Evolutionary conservation across 2,113 vertebrate species (phyloP), one percentile per base, ranked within the genome.

Genomic region (Chroicocephalus ridibundus): DNA sequence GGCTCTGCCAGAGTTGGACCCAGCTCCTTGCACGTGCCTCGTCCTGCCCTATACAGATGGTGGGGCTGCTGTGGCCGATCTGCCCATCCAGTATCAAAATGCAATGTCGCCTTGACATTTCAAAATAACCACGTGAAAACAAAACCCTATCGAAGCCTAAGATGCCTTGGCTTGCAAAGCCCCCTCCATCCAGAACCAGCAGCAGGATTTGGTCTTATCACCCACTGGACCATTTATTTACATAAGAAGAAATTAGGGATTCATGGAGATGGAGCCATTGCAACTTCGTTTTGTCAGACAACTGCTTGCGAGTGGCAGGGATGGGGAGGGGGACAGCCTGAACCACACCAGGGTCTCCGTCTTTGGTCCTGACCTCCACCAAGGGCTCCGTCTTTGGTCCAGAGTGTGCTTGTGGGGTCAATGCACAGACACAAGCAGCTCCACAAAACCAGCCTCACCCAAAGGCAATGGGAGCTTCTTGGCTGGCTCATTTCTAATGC

Each of bases 231-330:
- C 16, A 7, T 42, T 94, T 31, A 36, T 29, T 42, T n/a, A 68
- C 17, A 4, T 13, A n/a, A 44, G 36, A 11, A 88, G 49, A 70
- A 93, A 77, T 61, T 3, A 49, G 21, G 34, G 44, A 40, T 36
- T 70, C 1, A 0, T 4, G 61, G 78, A 62, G 42, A 22, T 1
- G 6, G 36, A 80, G 54, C 25, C 31, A 13, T 29, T 15, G 16
- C 26, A 44, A 19, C 17, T 51, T 72, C 18, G 4, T 69, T 80
- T 92, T 76, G 15, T 66, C n/a, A 18, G 10, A 32, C 72, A 78
- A 70, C 27, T 79, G 7, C 20, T 34, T 14, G 47, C 1, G 4
- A 60, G 65, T 34, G 68, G 26, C 61, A 64, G 2, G 18, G 31
- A 9, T 69, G 40, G 38, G 40, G 32, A 87, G 24, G 44, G 29